Base-by-base conservation (phyloP, 1,140 invertebrate species). In the Drosophila arizonae region DNA sequence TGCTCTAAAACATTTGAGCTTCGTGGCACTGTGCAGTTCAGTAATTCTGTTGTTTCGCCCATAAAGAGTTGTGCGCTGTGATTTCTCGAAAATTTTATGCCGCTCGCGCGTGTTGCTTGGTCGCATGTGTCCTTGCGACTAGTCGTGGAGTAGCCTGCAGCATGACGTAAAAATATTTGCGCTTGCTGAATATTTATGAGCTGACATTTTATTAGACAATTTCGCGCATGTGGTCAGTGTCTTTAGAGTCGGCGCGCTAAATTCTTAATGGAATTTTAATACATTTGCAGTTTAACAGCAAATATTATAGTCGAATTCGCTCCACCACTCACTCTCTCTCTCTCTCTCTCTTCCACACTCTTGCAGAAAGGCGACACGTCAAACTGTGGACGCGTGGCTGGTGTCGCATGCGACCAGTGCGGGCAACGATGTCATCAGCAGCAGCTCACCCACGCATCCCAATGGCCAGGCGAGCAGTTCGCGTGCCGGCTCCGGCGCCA, bases 321-420 rank as follows among this genome's bases (percentile, higher is more conserved):
- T 17, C 26, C 39, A 6, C 5, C 6, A 3, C 33, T 9, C n/a
- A 15, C 43, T 48, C 21, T 46, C 28, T 43, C 30, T 41, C n/a
- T 11, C 26, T n/a, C 15, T 26, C 43, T 54, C 11, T 46, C 28
- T 48, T 17, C 17, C 1, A 1, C 24, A 26, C 21, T 30, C n/a
- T 24, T 91, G 58, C 93, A 97, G 97, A 92, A 98, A 98, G 93
- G 97, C 97, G 43, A 96, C 97, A 55, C 94, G 97, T 61, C 96
- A 97, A 84, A 96, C 97, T 85, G 96, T 98, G 67, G 97, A 98
- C 92, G 94, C 95, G 45, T 98, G 97, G 97, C 93, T 98, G 79
- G 95, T 98, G 45, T 95, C 97, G 4, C 96, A 97, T 91, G 95
- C 96, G 75, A 96, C 96, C 17, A 95, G 95, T 64, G 94, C 94